Base-by-base conservation (phyloP, 2,797 vertebrate species). In the Crax fasciolata region DNA sequence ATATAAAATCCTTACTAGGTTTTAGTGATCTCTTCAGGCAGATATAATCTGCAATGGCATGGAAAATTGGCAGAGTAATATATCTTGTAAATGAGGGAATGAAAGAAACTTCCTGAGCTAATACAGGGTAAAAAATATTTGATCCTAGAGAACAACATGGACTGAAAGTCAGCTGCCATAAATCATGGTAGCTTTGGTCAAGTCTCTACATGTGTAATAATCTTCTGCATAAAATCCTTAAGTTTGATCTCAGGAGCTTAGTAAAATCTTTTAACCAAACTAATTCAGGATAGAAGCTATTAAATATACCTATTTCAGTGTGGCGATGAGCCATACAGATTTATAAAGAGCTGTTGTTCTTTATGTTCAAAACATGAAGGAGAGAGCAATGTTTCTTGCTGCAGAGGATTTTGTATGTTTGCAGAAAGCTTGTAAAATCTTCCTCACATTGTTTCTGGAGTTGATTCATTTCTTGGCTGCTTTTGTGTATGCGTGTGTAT, bases 261-360 rank as follows among this genome's bases (percentile, higher is more conserved):
- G 51, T 41, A 79, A 94, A 96, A 85, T 94, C 93, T 95, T 49
- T 51, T 81, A 55, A 70, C 67, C 92, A 94, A 92, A 78, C 46
- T 35, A 63, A 46, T 44, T 38, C 52, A 80, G 43, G 58, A 41
- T 65, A 92, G 73, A 63, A 84, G 18, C 71, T 71, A 16, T 57
- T 86, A 88, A 78, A 89, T 66, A 51, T 35, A 72, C 6, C 7
- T 86, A 68, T 86, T 95, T 91, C 55, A 23, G 38, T 49, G 8
- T 19, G 15, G 15, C 57, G 19, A 14, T 75, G 39, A 93, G 24
- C 46, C 27, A 58, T 23, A 77, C 28, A 58, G 39, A 54, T 91
- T 77, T 92, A 62, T 70, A 70, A 80, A 89, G 46, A 85, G 8
- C 14, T 65, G 4, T 4, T 54, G 25, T 52, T 78, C 48, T 57